Conservation (phyloP, 2,888 invertebrate species). For the Tortrix viridana region DNA sequence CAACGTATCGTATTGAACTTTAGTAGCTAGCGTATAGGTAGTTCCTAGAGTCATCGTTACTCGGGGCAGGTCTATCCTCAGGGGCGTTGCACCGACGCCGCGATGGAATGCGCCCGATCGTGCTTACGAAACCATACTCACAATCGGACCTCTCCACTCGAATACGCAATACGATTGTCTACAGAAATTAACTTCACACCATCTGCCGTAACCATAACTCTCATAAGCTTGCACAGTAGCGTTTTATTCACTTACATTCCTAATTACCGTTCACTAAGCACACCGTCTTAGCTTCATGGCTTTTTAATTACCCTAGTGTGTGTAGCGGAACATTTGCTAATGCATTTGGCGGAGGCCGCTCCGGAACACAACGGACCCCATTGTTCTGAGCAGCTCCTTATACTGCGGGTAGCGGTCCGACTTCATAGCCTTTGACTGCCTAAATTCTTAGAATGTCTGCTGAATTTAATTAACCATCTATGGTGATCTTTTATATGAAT, state of each 20-base stretch:
- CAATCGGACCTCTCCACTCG: constrained; percentile 57
- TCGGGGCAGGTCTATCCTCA: constrained; percentile 65
- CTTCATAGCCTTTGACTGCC: constrained; percentile 69
- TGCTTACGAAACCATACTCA: constrained; percentile 79
- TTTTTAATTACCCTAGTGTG: constrained; percentile 77
- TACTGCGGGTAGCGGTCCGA: constrained; percentile 74
- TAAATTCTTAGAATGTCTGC: constrained; percentile 75
- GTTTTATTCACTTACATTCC: constrained; percentile 42
- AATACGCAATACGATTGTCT: constrained; percentile 61
- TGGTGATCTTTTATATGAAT: constrained; percentile 55
- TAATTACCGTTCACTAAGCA: constrained; percentile 59
- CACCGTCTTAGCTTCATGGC: constrained; percentile 62
- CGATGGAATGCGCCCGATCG: constrained; percentile 78
- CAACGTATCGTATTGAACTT: constrained; percentile 4
- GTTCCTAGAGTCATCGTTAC: constrained; percentile 55
- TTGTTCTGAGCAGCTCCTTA: constrained; percentile 74
- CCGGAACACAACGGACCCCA: constrained; percentile 69
- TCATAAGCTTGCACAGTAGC: constrained; percentile 25
- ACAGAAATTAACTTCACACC: constrained; percentile 26
- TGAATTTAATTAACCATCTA: constrained; percentile 69
- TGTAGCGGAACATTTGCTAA: constrained; percentile 74
- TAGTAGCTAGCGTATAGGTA: constrained; percentile 10
- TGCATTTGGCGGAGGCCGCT: constrained; percentile 66
- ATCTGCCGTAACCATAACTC: constrained; percentile 20
- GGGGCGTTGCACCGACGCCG: constrained; percentile 73